Conservation (phyloP, 37 sponge, comb jelly and placozoan species). For the Axinella damicornis region DNA sequence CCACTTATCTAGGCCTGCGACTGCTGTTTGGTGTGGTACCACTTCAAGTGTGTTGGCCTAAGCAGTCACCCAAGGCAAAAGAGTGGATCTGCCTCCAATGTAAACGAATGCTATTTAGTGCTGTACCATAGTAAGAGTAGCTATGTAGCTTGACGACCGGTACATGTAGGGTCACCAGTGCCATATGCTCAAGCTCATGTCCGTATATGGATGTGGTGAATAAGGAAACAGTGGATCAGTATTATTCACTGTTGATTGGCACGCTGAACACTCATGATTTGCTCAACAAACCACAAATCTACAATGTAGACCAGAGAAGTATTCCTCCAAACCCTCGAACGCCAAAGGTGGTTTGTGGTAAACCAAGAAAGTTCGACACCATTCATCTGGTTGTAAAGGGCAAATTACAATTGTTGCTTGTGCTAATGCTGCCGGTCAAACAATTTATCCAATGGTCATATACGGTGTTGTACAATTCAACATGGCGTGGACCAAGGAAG, state of each 20-base stretch:
- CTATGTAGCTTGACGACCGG: no score
- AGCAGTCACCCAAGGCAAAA: no score
- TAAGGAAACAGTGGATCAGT: constrained; percentile 20
- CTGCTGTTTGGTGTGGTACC: no score
- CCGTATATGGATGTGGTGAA: constrained; percentile 55
- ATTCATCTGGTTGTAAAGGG: constrained; percentile 40
- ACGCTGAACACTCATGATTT: constrained; percentile 38
- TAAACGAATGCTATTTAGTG: no score
- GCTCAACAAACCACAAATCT: constrained; percentile 20
- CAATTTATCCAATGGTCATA: constrained; percentile 1
- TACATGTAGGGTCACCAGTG: no score
- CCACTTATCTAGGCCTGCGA: no score
- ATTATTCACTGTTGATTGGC: constrained; percentile 45
- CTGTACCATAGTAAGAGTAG: no score
- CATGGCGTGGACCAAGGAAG: background rate
- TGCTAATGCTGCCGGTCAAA: no score
- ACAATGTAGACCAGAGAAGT: constrained; percentile 65
- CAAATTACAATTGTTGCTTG: constrained; percentile 61
- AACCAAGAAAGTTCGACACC: constrained; percentile 17
- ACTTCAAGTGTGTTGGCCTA: no score
- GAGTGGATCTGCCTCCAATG: no score
- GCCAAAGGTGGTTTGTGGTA: constrained; percentile 40
- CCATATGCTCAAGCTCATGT: no score
- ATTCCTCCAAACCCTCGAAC: constrained; percentile 57
- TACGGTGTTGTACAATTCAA: constrained; percentile 5